These are phyloP conservation scores for Nesogale talazaci DNA, from an alignment of 2,113 vertebrate genomes.

Conservation along the genomic window DNA sequence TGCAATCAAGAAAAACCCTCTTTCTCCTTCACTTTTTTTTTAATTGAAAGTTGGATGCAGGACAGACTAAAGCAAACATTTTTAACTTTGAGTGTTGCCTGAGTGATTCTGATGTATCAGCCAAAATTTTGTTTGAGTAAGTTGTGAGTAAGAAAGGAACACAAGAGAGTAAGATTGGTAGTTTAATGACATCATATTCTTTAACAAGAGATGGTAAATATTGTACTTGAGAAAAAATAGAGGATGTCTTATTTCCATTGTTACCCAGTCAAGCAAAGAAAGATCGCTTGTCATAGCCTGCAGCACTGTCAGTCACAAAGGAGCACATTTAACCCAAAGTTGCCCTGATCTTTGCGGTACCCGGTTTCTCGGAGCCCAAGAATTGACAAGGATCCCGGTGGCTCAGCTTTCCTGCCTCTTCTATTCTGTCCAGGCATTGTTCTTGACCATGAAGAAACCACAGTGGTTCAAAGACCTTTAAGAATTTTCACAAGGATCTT, in stretches of 20 bases:
- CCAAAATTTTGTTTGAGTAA: conserved; percentile 65
- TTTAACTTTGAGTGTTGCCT: conserved; percentile 34
- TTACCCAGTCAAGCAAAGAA: conserved; percentile 65
- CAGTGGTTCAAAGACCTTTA: not conserved
- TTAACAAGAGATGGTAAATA: conserved; percentile 77
- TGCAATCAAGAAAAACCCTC: conserved; percentile 76
- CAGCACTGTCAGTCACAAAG: conserved; percentile 68
- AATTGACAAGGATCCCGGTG: not conserved
- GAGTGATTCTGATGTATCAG: conserved; percentile 68
- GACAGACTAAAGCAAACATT: conserved; percentile 74
- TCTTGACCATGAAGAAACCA: not conserved
- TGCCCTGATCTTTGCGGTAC: conserved; percentile 58
- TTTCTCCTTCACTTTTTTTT: conserved; percentile 25
- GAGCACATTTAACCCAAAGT: conserved; percentile 51
- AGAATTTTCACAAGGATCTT: not conserved
- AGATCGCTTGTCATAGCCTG: conserved; percentile 73
- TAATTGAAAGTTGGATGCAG: conserved; percentile 68
- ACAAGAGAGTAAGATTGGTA: conserved; percentile 61
- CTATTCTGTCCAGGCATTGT: not conserved
- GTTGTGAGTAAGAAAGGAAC: conserved; percentile 56
- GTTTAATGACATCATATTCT: conserved; percentile 74
- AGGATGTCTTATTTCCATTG: conserved; percentile 75
- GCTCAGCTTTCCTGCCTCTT: not conserved
- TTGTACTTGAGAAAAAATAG: conserved; percentile 71
- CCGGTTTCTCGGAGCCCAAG: not conserved